Evolutionary conservation across 1,140 invertebrate species (phyloP).

Genomic region (Ceratosolen fusciceps): DNA sequence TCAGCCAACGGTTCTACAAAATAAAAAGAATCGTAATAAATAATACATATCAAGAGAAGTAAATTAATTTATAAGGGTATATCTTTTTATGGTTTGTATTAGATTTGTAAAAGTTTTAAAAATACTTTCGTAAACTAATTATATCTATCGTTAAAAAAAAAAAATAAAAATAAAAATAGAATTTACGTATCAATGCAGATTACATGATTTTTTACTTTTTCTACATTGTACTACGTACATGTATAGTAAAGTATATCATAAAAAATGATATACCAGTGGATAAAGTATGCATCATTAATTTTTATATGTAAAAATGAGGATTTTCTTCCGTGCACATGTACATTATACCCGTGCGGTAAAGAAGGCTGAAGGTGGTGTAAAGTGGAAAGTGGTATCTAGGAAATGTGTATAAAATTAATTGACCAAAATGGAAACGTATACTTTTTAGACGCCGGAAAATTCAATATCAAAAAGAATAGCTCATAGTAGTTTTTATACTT

Average conservation of each 20-base stretch:
- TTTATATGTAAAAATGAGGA: conserved; percentile 3
- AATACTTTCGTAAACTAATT: background rate
- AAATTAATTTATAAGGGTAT: too few species aligned
- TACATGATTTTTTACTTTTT: background rate
- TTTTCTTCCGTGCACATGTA: background rate
- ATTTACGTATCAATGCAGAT: background rate
- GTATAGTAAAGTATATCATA: background rate
- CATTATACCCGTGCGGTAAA: background rate
- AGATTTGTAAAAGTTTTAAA: too few species aligned
- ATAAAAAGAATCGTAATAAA: too few species aligned
- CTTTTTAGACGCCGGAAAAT: too few species aligned
- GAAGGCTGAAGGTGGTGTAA: background rate
- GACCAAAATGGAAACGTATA: background rate
- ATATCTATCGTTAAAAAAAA: background rate
- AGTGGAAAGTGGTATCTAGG: background rate
- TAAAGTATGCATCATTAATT: background rate
- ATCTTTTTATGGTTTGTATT: too few species aligned
- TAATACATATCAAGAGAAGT: too few species aligned
- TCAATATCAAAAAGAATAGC: too few species aligned
- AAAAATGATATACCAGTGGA: conserved; percentile 1
- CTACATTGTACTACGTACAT: background rate
- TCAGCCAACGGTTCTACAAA: too few species aligned
- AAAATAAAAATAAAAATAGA: background rate
- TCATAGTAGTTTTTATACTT: too few species aligned
- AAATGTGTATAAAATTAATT: conserved; percentile 7